Evolutionary conservation across 2,888 invertebrate species (phyloP), one percentile per base, ranked within the genome.

Genomic region (Tineola bisselliella): DNA sequence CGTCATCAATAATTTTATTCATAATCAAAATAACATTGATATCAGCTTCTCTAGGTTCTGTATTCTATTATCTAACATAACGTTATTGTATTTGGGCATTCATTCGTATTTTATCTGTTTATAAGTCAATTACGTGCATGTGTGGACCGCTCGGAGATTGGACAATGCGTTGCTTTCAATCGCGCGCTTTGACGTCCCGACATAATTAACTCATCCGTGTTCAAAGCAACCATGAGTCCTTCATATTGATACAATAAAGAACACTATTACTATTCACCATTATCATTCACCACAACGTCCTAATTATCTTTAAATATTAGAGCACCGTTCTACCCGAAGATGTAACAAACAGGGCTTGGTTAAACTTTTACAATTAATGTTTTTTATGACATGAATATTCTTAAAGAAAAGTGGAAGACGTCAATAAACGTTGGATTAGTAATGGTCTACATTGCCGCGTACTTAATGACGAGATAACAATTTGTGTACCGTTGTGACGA

Each of bases 41-140:
- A 48, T 48, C 15, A 48, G 48, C 10, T 15, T 38, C 15, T 15
- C 10, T 48, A 15, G 48, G 3, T 38, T 48, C 13, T 48, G 18
- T 62, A 61, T 54, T 52, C 58, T 60, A 65, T 63, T 64, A 59
- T 65, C 62, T 65, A 63, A 65, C 66, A 66, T 61, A 62, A 61
- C 70, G 67, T 67, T 65, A 70, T 74, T 77, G 71, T 72, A 63
- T 64, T 62, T 59, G 63, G 66, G 66, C 65, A 68, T 66, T 67
- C 66, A 65, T 64, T 66, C 69, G 66, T 67, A 65, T 65, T 62
- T 68, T 73, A 69, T 74, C 70, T 70, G 69, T 74, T 74, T 70
- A 74, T 76, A 74, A 79, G 76, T 77, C 81, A 83, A 84, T 84
- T 81, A 79, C 69, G 69, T 76, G 67, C 77, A 68, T 67, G 70